Evolutionary conservation across 2,113 vertebrate species (phyloP).

Genomic region (Gasterosteus aculeatus): DNA sequence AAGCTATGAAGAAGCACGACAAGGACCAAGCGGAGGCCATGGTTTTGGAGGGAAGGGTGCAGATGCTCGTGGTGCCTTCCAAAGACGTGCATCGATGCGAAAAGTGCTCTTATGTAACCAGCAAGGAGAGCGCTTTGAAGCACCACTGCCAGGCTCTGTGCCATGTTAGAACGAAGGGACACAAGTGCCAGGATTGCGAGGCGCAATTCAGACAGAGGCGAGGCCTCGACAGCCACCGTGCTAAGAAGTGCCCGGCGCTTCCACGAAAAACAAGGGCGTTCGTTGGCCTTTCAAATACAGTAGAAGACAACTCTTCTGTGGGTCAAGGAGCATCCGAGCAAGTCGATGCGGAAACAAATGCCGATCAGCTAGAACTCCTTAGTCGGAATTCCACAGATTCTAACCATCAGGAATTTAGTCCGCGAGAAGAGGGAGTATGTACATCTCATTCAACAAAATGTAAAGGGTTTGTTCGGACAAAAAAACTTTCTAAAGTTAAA

Average conservation of each 20-base stretch:
- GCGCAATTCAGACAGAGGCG: slow-evolving; percentile 91
- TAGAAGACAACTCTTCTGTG: not conserved
- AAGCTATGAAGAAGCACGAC: slow-evolving; percentile 87
- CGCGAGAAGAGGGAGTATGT: not conserved
- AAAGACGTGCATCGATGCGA: slow-evolving; percentile 83
- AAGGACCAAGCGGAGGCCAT: slow-evolving; percentile 89
- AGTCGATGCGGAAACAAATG: not conserved
- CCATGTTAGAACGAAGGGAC: slow-evolving; percentile 72
- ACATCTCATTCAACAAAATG: not conserved
- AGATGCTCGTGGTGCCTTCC: slow-evolving; percentile 90
- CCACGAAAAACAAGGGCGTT: slow-evolving; percentile 76
- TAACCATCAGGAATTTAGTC: slow-evolving; percentile 1
- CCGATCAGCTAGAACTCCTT: slow-evolving; percentile 4
- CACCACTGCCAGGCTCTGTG: slow-evolving; percentile 84
- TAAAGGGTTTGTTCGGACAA: not conserved
- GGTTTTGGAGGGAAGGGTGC: slow-evolving; percentile 91
- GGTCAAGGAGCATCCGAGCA: slow-evolving; percentile 4
- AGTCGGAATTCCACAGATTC: not conserved
- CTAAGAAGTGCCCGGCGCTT: slow-evolving; percentile 85
- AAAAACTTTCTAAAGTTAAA: not conserved
- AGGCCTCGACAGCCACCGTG: slow-evolving; percentile 87
- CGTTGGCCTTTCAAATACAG: slow-evolving; percentile 9
- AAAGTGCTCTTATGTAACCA: slow-evolving; percentile 85
- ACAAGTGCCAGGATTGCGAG: slow-evolving; percentile 84
- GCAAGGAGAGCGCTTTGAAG: slow-evolving; percentile 83